Conservation (phyloP, 2,888 invertebrate species). For the Aethes cnicana region DNA sequence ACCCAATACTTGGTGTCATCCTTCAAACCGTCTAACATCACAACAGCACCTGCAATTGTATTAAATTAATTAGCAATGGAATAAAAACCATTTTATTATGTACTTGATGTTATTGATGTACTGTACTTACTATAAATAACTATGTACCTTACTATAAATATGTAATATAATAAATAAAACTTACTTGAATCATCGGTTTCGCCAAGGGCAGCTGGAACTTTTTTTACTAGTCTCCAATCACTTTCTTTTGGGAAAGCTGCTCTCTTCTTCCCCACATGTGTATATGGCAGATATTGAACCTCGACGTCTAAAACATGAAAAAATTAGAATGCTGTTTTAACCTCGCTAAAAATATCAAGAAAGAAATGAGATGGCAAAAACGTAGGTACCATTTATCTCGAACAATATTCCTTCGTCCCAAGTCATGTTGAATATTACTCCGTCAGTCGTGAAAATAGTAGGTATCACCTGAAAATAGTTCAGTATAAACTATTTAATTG, state of each 20-base stretch:
- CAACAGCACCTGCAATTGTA: conserved; percentile 40
- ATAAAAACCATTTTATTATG: too few relatives aligned
- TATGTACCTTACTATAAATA: too few relatives aligned
- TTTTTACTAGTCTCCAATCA: conserved; percentile 48
- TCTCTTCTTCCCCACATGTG: conserved; percentile 26
- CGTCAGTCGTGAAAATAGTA: conserved; percentile 12
- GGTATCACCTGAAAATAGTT: conserved; percentile 9
- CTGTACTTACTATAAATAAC: too few relatives aligned
- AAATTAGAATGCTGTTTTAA: not conserved
- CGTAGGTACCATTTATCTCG: conserved; percentile 56
- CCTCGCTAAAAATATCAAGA: too few relatives aligned
- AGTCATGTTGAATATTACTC: conserved; percentile 44
- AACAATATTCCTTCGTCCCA: conserved; percentile 52
- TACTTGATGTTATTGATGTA: too few relatives aligned
- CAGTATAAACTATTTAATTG: too few relatives aligned
- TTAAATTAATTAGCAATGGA: not conserved
- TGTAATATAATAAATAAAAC: not conserved
- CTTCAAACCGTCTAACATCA: conserved; percentile 45
- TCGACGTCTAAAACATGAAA: conserved; percentile 33
- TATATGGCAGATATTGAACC: conserved; percentile 34
- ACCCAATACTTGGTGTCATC: conserved; percentile 56
- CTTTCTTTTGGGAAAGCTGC: conserved; percentile 39
- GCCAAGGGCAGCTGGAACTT: conserved; percentile 33
- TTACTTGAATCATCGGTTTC: conserved; percentile 30
- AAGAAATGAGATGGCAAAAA: too few relatives aligned